Evolutionary conservation across 2,797 vertebrate species (phyloP), one percentile per base, ranked within the genome.

Genomic region (Poecilia picta): DNA sequence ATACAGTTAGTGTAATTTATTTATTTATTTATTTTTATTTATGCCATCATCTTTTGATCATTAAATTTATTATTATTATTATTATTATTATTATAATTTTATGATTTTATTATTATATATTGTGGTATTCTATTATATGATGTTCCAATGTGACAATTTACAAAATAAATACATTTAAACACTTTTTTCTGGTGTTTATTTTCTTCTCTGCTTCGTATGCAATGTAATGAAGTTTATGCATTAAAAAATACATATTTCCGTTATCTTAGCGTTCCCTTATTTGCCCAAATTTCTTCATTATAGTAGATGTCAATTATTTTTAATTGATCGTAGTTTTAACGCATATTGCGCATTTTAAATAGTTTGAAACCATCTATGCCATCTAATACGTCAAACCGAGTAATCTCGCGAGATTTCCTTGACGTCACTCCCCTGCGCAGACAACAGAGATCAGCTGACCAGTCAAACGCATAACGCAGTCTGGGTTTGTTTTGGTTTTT

Each of bases 391-490:
- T 6, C 0, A 0, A 4, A 1, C 0, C 46, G 7, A 20, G 25
- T 0, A 18, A 73, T 82, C 49, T 77, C 28, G 57, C 78, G 80
- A 87, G 75, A 85, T 10, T 15, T 2, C 0, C 39, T 68, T 12
- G 20, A 28, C 39, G 23, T 55, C 2, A 70, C 45, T 59, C 41
- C 31, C 20, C 23, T 16, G 2, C 2, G 25, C n/a, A 18, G 72
- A n/a, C 5, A 18, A 71, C 18, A 3, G 25, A 11, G 78, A 90
- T 90, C 93, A 94, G 92, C 92, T 94, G 92, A 85, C 73, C 86
- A 85, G 92, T 93, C 89, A 91, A 88, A 64, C 91, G 89, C 64
- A 91, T 80, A 28, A 78, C 92, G 88, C 90, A 89, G 86, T 82
- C 83, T 10, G 81, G 76, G 85, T 36, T 51, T 87, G 88, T 90